Conservation (phyloP, 2,113 vertebrate species). For the Ageneiosus marmoratus region DNA sequence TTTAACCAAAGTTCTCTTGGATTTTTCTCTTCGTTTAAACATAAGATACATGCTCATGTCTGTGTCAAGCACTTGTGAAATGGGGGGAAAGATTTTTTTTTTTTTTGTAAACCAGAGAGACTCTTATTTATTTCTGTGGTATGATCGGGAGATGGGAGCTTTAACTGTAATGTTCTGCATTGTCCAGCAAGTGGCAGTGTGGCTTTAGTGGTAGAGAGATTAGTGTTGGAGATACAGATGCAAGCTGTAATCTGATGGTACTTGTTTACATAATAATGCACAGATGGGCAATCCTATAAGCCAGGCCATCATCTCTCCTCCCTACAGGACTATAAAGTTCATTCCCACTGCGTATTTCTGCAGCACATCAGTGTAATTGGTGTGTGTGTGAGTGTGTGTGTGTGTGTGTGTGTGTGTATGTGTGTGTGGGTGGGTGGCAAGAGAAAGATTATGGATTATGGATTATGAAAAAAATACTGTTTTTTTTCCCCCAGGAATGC, state of each 20-base stretch:
- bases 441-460: background rate
- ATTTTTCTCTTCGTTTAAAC: slow-evolving; percentile 38
- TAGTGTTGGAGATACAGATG: slow-evolving; percentile 6
- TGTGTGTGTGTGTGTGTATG: slow-evolving; percentile 9
- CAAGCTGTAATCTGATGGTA: slow-evolving; percentile 42
- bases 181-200: slow-evolving; percentile 51
- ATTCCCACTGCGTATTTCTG: slow-evolving; percentile 31
- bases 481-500: too few species aligned
- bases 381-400: slow-evolving; percentile 7
- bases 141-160: slow-evolving; percentile 18
- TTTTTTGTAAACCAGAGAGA: slow-evolving; percentile 8
- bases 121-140: slow-evolving; percentile 44
- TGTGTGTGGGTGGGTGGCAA: slow-evolving; percentile 1
- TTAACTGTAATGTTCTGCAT: slow-evolving; percentile 33
- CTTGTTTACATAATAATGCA: slow-evolving; percentile 58
- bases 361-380: background rate
- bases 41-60: background rate
- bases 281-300: slow-evolving; percentile 48
- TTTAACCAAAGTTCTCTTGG: slow-evolving; percentile 40
- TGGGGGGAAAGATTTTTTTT: background rate
- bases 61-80: slow-evolving; percentile 35
- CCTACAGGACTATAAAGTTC: slow-evolving; percentile 26
- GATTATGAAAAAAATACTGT: too few species aligned
- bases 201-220: slow-evolving; percentile 24
- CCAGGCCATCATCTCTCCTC: slow-evolving; percentile 5